Evolutionary conservation across 2,797 vertebrate species (phyloP).

Genomic region (Toxotes lorentzi): DNA sequence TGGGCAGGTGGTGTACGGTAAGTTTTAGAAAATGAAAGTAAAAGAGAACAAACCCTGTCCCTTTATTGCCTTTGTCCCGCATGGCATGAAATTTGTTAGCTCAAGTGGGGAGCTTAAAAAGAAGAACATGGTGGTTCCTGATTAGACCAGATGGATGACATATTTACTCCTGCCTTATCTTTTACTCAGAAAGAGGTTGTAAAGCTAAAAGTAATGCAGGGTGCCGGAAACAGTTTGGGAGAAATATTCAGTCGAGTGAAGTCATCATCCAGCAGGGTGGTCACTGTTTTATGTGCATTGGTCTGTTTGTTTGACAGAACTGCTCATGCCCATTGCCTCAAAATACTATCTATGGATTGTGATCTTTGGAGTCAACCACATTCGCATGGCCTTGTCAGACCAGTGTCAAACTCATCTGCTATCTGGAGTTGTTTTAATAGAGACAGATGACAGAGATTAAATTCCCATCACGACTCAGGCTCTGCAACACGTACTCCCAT

Average conservation of each 20-base stretch:
- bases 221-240: background rate
- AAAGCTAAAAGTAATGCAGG: background rate
- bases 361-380: slow-evolving; percentile 5
- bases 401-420: slow-evolving; percentile 18
- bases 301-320: background rate
- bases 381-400: background rate
- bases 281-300: background rate
- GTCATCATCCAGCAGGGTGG: background rate
- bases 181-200: background rate
- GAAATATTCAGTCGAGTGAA: background rate
- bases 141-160: background rate
- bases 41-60: background rate
- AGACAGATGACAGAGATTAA: slow-evolving; percentile 66
- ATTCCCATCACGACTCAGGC: slow-evolving; percentile 40
- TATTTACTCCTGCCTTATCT: background rate
- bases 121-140: background rate
- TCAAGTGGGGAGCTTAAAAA: background rate
- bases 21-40: background rate
- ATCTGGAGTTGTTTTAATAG: slow-evolving; percentile 57
- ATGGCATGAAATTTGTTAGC: background rate
- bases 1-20: no score
- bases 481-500: slow-evolving; percentile 44
- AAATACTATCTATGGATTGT: background rate
- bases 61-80: no score
- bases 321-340: background rate